These are phyloP conservation scores for Embiotoca jacksoni DNA, from an alignment of 2,113 vertebrate species.

Conservation along the genomic window DNA sequence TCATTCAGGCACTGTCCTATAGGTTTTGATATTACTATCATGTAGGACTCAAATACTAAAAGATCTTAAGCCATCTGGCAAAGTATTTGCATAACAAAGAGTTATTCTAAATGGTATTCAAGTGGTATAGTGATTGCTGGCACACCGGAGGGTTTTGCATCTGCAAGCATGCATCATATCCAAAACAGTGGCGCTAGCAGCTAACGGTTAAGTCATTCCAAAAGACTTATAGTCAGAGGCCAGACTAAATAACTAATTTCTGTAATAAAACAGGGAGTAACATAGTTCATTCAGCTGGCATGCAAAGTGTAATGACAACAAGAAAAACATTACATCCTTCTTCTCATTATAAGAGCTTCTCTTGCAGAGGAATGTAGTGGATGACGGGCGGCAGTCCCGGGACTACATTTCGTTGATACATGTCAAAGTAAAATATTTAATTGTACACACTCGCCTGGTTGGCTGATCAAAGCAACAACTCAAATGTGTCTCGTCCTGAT, in stretches of 20 bases:
- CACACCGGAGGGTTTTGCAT: slow-evolving; percentile 22
- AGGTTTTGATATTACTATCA: slow-evolving; percentile 40
- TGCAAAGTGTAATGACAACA: slow-evolving; percentile 27
- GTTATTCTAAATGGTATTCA: slow-evolving; percentile 41
- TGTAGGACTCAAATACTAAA: slow-evolving; percentile 35
- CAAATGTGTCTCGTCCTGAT: slow-evolving; percentile 78
- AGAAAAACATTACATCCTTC: slow-evolving; percentile 25
- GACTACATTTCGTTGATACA: slow-evolving; percentile 81
- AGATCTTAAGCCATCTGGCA: slow-evolving; percentile 57
- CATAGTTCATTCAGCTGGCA: slow-evolving; percentile 11
- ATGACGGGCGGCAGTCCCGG: slow-evolving; percentile 79
- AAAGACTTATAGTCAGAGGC: slow-evolving; percentile 1
- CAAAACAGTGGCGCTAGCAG: neutral
- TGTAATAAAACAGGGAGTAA: slow-evolving; percentile 18
- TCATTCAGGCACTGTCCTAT: slow-evolving; percentile 22
- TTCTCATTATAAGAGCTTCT: slow-evolving; percentile 82
- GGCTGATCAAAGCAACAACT: slow-evolving; percentile 83
- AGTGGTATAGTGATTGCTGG: slow-evolving; percentile 40
- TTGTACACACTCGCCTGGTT: slow-evolving; percentile 84
- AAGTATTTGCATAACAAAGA: slow-evolving; percentile 52
- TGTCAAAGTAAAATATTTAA: slow-evolving; percentile 89
- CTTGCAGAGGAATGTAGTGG: slow-evolving; percentile 81
- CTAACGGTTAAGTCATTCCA: neutral
- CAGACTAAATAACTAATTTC: slow-evolving; percentile 15
- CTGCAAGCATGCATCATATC: slow-evolving; percentile 2